phyloP scores from a whole-genome alignment of 2,797 vertebrate species.

The Sandelia bainsii region DNA sequence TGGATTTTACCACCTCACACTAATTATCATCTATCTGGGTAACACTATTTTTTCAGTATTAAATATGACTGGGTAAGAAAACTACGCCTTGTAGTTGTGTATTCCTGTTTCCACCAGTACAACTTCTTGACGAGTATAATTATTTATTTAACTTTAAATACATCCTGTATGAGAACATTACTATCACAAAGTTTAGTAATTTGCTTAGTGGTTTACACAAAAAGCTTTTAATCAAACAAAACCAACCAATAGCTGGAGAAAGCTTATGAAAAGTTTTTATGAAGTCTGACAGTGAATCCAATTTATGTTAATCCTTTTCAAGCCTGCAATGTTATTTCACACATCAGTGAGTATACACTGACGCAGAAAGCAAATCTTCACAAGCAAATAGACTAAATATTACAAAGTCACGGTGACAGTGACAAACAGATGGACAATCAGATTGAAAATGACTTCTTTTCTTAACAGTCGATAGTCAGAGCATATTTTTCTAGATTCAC shows the following conservation, averaged over 20 bases:
- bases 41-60: no score
- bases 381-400: conserved; percentile 22
- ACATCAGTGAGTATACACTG: conserved; percentile 38
- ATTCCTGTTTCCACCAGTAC: neutral
- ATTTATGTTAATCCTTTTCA: conserved; percentile 32
- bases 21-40: neutral
- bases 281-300: conserved; percentile 11
- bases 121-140: neutral
- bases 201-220: neutral
- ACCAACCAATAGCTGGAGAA: neutral
- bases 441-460: conserved; percentile 14
- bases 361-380: conserved; percentile 24
- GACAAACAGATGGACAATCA: conserved; percentile 14
- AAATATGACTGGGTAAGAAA: no score
- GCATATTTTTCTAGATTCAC: neutral
- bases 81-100: no score
- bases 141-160: neutral
- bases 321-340: conserved; percentile 32
- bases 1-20: neutral
- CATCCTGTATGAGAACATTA: neutral
- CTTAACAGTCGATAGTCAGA: neutral
- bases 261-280: conserved; percentile 8
- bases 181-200: neutral
- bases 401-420: conserved; percentile 8
- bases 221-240: neutral